Percentiles rank a stretch among this genome's conserved stretches.
These are phyloP conservation scores for Lepilemur septentrionalis DNA, from an alignment of 2,797 vertebrate genomes.

Conservation along the genomic window DNA sequence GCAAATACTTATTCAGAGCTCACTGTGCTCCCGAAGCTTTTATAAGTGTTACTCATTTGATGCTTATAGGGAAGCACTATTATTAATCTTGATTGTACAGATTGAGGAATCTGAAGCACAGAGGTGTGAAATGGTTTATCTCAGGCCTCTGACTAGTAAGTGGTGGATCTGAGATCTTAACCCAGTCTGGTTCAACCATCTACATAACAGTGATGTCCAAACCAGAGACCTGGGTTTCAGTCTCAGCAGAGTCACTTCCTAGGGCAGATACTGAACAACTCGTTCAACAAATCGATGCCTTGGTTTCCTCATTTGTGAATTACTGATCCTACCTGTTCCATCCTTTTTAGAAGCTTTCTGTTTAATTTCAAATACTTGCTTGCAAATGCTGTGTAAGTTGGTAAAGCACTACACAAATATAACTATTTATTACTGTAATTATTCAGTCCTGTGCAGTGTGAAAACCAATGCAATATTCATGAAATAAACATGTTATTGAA, in stretches of 20 bases:
- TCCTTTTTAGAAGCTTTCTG: not conserved
- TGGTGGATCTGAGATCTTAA: fast-evolving
- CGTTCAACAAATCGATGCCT: not conserved
- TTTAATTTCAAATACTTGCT: not conserved
- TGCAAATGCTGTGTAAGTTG: not conserved
- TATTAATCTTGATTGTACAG: no score
- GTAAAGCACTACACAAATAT: not conserved
- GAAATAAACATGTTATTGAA: not conserved
- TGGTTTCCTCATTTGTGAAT: not conserved
- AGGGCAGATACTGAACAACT: not conserved
- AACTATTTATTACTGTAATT: not conserved
- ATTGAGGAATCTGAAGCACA: not conserved
- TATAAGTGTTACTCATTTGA: no score
- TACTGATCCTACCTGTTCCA: not conserved
- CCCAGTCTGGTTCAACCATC: not conserved
- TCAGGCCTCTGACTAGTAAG: not conserved
- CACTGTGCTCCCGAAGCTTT: not conserved
- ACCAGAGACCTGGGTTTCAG: not conserved
- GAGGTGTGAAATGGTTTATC: no score
- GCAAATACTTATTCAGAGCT: no score
- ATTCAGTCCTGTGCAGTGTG: not conserved
- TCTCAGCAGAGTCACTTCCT: not conserved
- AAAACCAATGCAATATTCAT: not conserved
- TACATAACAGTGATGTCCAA: fast-evolving
- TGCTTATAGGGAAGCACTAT: no score